A percentile compares a stretch with the other conserved stretches of the same genome.
These are phyloP conservation scores for Pseudococcus longispinus DNA, from an alignment of 2,888 invertebrate species.

Conservation along the genomic window DNA sequence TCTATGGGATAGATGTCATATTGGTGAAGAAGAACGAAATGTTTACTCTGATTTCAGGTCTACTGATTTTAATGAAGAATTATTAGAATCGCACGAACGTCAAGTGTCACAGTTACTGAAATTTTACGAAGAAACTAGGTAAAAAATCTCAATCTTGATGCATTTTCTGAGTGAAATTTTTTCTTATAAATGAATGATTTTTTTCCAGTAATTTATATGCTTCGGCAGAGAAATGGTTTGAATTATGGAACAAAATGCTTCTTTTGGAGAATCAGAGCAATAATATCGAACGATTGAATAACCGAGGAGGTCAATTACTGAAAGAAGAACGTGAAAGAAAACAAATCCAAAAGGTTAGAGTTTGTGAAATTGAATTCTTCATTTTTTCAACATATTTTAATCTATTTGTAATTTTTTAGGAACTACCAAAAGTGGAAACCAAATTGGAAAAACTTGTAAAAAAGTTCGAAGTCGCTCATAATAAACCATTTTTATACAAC, in stretches of 20 bases:
- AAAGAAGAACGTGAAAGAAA: conserved; percentile 89
- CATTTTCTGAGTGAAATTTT: conserved; percentile 71
- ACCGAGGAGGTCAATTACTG: conserved; percentile 85
- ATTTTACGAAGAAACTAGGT: conserved; percentile 73
- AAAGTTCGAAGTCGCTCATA: conserved; percentile 67
- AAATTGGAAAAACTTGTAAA: conserved; percentile 69
- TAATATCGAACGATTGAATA: conserved; percentile 80
- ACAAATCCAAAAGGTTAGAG: conserved; percentile 68
- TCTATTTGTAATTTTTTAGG: conserved; percentile 60
- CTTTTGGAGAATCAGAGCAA: conserved; percentile 77
- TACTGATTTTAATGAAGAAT: conserved; percentile 79
- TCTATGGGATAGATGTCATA: conserved; percentile 82
- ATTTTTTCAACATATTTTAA: conserved; percentile 6
- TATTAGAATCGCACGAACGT: conserved; percentile 78
- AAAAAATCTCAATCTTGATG: conserved; percentile 68
- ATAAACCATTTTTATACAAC: conserved; percentile 69
- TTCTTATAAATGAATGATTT: conserved; percentile 61
- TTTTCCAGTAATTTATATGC: conserved; percentile 70
- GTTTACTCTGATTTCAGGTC: conserved; percentile 72
- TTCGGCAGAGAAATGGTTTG: conserved; percentile 71
- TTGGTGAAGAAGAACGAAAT: conserved; percentile 69
- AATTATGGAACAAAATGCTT: conserved; percentile 77
- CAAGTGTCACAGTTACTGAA: conserved; percentile 75
- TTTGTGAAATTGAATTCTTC: conserved; percentile 54
- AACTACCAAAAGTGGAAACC: conserved; percentile 77